Evolutionary conservation across 2,888 invertebrate genomes (phyloP), one percentile per base, ranked within the genome.

Genomic region (Theristus sp.): DNA sequence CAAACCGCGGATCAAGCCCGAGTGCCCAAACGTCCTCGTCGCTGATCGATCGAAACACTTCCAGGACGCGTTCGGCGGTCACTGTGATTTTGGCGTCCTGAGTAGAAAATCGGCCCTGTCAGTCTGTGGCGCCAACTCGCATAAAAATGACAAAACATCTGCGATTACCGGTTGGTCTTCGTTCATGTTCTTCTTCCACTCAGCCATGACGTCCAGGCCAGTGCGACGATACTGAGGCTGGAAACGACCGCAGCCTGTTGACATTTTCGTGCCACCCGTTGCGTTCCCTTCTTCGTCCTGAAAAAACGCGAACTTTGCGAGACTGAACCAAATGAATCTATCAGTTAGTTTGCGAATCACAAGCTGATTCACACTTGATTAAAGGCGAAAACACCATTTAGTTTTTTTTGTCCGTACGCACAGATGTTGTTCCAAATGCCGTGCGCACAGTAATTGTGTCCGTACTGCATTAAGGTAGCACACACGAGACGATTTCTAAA

Each of bases 241-340:
- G 73, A 90, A 94, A 67, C 96, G 84, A 68, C 98, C 98, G 78
- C 98, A 99, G 70, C 98, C 98, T 59, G 94, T 93, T 74, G 94
- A 91, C 22, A 83, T 82, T 67, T 82, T 81, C 74, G 82, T 82
- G 66, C 80, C 83, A 64, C 66, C 66, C 52, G 64, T 64, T n/a
- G 54, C 61, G 10, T 69, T 70, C 25, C 64, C 69, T n/a, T 67
- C 66, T 27, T 61, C 56, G 20, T 24, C 65, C 56, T 57, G 62
- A 60, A 38, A 24, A 10, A 52, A 56, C 46, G 27, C 13, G 22
- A 25, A 38, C 57, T 57, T 38, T 57, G 31, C 3, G 22, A 10
- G 38, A 29, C n/a, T 17, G 38, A 31, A n/a, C 6, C 30, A 38
- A 6, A 20, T 38, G 38, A 13, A 38, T 13, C 38, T 13, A 38